Evolutionary conservation across 23 tunicate genomes (phyloP), one percentile per base, ranked within the genome.

Genomic region (Styela clava): DNA sequence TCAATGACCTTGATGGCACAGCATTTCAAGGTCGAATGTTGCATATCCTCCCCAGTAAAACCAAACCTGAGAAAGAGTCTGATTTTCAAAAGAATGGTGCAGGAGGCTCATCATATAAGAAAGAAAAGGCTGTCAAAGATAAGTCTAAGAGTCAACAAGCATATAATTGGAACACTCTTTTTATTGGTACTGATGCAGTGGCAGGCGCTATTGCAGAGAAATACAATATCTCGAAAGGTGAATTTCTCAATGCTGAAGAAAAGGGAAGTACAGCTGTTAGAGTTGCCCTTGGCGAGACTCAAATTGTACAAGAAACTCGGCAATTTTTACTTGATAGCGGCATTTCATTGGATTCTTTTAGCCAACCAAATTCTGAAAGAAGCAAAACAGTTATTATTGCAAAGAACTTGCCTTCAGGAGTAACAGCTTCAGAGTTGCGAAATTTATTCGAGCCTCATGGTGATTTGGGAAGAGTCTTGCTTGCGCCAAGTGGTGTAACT

Each of bases 251-350:
- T 28, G 78, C 89, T 0, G 81, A 81, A 28, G 85, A 70, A 3
- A 70, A 78, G 9, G 88, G 86, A 62, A 88, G 86, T 72, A 94
- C 96, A 7, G 97, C 97, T 44, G 97, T 96, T 0, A 85, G 87
- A 64, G 67, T 96, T 63, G 99, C 99, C 25, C 74, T 96, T 24
- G 99, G 97, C 21, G 97, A 91, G 81, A 87, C 97, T 35, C 90
- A 90, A 61, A 79, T 96, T 33, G 90, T 91, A 26, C 78, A 88
- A 71, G 99, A 96, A 81, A 96, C 96, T 1, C 56, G 89, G 2
- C 81, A 88, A 28, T 96, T 87, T 74, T 71, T 96, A 56, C 28
- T 74, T 2, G 84, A 87, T 21, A 87, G 88, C 69, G 99, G 99
- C 20, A 76, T 96, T 31, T 84, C 84, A 12, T 52, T 91, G 21